Conservation (phyloP, 1,140 invertebrate species). For the Araneus ventricosus region DNA sequence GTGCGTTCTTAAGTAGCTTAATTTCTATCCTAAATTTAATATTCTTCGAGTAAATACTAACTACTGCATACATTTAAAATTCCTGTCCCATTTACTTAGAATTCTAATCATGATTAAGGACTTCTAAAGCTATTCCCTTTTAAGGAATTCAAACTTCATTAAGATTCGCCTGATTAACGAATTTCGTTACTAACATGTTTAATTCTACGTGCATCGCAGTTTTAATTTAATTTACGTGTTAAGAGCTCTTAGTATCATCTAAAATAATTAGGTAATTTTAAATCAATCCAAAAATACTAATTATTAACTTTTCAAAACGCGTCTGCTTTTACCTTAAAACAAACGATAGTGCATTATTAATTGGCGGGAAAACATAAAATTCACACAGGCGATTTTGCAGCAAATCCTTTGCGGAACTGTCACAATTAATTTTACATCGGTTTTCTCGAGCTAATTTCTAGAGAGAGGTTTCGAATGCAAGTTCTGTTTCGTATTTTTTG, state of each 20-base stretch:
- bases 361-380: neutral
- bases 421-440: neutral
- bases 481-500: neutral
- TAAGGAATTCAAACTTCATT: conserved; percentile 15
- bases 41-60: too few species aligned
- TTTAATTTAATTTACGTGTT: neutral
- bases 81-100: neutral
- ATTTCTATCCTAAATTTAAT: too few species aligned
- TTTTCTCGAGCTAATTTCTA: neutral
- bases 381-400: neutral
- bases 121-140: conserved; percentile 3
- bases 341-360: neutral
- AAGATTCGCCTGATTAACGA: neutral
- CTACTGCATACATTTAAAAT: too few species aligned
- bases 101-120: neutral
- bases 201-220: neutral
- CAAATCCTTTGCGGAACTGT: neutral
- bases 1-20: too few species aligned
- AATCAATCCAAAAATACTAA: neutral
- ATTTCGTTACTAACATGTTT: conserved; percentile 5
- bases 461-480: neutral
- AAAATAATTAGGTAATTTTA: neutral
- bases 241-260: neutral
- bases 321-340: neutral
- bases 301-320: neutral